Evolutionary conservation across 2,113 vertebrate species (phyloP).

Genomic region (Psittacus erithacus): DNA sequence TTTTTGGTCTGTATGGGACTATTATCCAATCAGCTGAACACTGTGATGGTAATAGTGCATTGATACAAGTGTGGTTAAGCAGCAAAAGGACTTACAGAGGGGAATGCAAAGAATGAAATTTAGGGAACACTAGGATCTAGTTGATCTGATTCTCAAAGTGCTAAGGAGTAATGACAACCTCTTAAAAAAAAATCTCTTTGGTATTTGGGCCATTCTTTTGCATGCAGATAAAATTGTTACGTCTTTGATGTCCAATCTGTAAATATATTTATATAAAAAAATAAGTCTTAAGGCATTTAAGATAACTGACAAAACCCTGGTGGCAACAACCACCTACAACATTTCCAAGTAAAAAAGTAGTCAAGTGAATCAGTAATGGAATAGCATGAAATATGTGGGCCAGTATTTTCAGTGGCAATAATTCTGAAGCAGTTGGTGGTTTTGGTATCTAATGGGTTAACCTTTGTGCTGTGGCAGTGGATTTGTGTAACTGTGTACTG

Average conservation of each 20-base stretch:
- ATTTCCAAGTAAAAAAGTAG: conserved; percentile 29
- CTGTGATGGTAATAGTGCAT: neutral
- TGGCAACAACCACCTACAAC: neutral
- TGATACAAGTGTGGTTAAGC: neutral
- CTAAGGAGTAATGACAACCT: neutral
- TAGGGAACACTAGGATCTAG: neutral
- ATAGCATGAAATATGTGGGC: neutral
- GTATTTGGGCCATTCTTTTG: neutral
- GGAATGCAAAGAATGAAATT: neutral
- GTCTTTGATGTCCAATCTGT: neutral
- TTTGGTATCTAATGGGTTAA: neutral
- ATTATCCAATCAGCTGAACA: neutral
- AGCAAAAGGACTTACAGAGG: neutral
- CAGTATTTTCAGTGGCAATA: neutral
- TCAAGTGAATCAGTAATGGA: neutral
- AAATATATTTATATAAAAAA: neutral
- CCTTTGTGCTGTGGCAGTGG: neutral
- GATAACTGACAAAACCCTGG: neutral
- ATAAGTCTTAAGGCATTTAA: neutral
- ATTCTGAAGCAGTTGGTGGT: neutral
- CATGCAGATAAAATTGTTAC: neutral
- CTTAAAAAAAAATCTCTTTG: neutral
- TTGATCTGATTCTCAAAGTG: neutral
- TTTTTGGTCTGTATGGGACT: neutral
- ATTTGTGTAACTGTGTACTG: neutral